Conservation (phyloP, 2,797 vertebrate species). For the Poecilia picta region DNA sequence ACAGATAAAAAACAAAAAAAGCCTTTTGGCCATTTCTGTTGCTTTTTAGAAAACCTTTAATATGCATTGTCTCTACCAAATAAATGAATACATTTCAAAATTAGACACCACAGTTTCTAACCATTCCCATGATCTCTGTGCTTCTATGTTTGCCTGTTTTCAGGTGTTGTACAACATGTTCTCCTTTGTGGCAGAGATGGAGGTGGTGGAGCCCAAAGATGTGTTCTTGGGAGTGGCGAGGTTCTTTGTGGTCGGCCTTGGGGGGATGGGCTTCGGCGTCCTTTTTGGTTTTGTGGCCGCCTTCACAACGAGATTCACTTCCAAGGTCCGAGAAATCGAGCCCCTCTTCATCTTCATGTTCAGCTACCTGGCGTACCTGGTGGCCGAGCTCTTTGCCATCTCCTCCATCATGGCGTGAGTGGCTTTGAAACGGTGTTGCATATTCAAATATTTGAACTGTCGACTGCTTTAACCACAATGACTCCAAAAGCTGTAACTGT, state of each 20-base stretch:
- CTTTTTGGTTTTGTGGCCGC: constrained; percentile 94
- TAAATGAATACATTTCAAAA: not conserved
- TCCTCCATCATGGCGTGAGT: constrained; percentile 99
- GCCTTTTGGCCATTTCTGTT: too few species aligned
- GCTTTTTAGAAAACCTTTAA: too few species aligned
- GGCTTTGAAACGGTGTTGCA: not conserved
- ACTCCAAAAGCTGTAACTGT: not conserved
- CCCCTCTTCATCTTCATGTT: constrained; percentile 98
- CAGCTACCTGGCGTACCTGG: constrained; percentile 95
- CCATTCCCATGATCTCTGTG: constrained; percentile 22
- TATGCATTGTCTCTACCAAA: too few species aligned
- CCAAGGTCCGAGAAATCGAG: constrained; percentile 93
- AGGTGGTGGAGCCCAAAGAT: constrained; percentile 87
- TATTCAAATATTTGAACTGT: not conserved
- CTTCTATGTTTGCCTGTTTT: not conserved
- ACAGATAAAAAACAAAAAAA: too few species aligned
- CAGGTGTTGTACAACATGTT: constrained; percentile 98
- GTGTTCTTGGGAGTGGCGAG: constrained; percentile 90
- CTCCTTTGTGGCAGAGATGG: constrained; percentile 92
- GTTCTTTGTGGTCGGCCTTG: constrained; percentile 92
- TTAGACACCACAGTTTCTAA: constrained; percentile 30
- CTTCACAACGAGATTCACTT: constrained; percentile 96
- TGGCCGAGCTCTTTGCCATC: constrained; percentile 93
- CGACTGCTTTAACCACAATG: not conserved
- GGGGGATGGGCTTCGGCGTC: constrained; percentile 90